These are phyloP conservation scores for Peromyscus melanophrys DNA, from an alignment of 2,797 vertebrate genomes.

Conservation along the genomic window DNA sequence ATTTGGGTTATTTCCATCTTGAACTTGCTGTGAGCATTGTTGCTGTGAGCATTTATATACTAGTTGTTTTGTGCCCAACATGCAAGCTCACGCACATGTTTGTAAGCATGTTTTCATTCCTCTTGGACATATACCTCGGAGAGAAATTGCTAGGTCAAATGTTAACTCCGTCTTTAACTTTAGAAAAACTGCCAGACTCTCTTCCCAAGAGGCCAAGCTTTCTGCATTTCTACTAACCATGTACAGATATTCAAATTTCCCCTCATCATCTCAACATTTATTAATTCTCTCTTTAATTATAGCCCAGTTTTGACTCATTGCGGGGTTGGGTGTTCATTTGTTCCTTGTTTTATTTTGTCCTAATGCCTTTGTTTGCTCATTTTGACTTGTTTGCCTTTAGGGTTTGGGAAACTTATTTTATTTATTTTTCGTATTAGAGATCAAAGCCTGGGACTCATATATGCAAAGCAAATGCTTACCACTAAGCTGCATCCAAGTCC, in stretches of 20 bases:
- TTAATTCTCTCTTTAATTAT: background rate
- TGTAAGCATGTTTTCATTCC: background rate
- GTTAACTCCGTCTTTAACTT: constrained; percentile 21
- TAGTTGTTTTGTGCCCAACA: background rate
- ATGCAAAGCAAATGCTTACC: background rate
- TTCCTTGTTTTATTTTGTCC: background rate
- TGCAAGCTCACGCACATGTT: background rate
- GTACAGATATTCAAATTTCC: background rate
- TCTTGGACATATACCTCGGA: background rate
- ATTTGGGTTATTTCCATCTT: background rate
- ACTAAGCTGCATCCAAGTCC: background rate
- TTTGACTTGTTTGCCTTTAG: background rate
- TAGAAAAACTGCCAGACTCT: background rate
- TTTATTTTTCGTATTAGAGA: background rate
- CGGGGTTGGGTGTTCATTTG: background rate
- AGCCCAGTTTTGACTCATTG: background rate
- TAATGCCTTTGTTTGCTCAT: background rate
- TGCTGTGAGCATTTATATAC: background rate
- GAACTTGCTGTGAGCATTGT: background rate
- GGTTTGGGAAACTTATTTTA: background rate
- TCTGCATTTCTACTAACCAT: background rate
- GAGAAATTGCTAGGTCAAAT: background rate
- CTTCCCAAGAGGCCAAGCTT: background rate
- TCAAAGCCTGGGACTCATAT: background rate
- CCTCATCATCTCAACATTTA: background rate